A percentile compares a stretch with the other conserved stretches of the same genome.
Conservation (phyloP, 2,888 invertebrate genomes). For the Adineta ricciae region DNA sequence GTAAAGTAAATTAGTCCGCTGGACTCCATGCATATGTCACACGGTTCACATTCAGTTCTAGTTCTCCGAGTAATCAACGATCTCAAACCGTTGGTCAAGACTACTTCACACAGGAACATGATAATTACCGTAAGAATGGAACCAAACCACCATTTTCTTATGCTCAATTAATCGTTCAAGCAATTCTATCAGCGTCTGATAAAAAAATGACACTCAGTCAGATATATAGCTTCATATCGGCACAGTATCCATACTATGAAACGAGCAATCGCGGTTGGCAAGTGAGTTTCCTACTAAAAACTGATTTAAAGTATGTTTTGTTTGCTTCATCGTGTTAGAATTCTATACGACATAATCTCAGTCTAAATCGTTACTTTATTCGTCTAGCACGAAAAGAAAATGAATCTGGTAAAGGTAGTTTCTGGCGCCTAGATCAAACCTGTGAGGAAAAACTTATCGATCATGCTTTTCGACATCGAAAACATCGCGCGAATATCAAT, state of each 20-base stretch:
- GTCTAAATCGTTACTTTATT: constrained; percentile 61
- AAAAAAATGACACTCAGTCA: constrained; percentile 90
- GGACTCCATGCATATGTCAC: too few relatives aligned
- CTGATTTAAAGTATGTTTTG: too few relatives aligned
- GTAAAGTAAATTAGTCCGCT: background rate
- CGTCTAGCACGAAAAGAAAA: constrained; percentile 90
- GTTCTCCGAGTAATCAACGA: background rate
- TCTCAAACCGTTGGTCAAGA: background rate
- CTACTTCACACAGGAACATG: background rate
- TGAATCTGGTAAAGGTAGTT: constrained; percentile 94
- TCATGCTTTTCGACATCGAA: constrained; percentile 27
- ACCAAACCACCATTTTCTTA: constrained; percentile 70
- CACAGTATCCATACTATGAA: constrained; percentile 93
- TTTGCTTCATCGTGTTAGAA: constrained; percentile 43
- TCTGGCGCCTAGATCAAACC: constrained; percentile 71
- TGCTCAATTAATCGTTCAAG: constrained; percentile 93
- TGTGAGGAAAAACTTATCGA: constrained; percentile 30
- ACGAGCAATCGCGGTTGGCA: constrained; percentile 98
- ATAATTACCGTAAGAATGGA: background rate
- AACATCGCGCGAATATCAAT: background rate
- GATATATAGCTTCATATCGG: constrained; percentile 95
- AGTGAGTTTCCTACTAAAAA: constrained; percentile 39
- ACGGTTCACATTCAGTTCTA: background rate
- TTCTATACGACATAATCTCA: constrained; percentile 60
- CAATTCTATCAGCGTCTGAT: constrained; percentile 83